Evolutionary conservation across 2,888 invertebrate genomes (phyloP).

Genomic region (Orthonevra nobilis): DNA sequence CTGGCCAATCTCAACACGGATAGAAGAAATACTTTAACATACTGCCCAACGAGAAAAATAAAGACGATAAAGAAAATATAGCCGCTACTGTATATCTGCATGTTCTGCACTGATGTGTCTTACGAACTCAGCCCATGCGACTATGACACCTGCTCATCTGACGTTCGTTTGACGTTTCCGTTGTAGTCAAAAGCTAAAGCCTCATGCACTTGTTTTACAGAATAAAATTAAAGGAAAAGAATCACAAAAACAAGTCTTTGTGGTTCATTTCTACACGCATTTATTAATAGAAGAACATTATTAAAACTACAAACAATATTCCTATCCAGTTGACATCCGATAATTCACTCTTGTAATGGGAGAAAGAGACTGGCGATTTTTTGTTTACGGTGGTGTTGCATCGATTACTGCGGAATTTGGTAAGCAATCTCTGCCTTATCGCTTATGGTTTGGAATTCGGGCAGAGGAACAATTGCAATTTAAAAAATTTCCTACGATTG

Average conservation of each 20-base stretch:
- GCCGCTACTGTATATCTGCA: background rate
- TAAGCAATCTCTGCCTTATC: slow-evolving; percentile 79
- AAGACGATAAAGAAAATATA: background rate
- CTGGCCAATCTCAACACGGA: too few relatives aligned
- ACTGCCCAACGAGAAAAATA: too few relatives aligned
- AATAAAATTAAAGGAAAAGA: slow-evolving; percentile 47
- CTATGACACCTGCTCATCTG: slow-evolving; percentile 54
- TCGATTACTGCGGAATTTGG: slow-evolving; percentile 97
- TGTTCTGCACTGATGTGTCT: too few relatives aligned
- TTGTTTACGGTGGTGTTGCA: slow-evolving; percentile 95
- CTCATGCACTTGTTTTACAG: slow-evolving; percentile 56
- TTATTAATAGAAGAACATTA: slow-evolving; percentile 20
- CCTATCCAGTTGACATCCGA: slow-evolving; percentile 26
- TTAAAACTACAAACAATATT: slow-evolving; percentile 1
- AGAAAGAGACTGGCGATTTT: slow-evolving; percentile 93
- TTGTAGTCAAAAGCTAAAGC: slow-evolving; percentile 25
- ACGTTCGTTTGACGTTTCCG: slow-evolving; percentile 41
- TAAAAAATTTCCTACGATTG: too few relatives aligned
- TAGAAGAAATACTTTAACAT: too few relatives aligned
- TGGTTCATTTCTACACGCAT: slow-evolving; percentile 56
- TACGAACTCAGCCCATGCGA: slow-evolving; percentile 18
- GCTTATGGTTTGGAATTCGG: background rate
- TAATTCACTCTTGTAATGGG: slow-evolving; percentile 46
- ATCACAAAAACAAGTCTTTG: slow-evolving; percentile 62
- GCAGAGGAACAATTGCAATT: background rate